Conservation (phyloP, 1,140 invertebrate species). For the Gonatopus flavifemur region DNA sequence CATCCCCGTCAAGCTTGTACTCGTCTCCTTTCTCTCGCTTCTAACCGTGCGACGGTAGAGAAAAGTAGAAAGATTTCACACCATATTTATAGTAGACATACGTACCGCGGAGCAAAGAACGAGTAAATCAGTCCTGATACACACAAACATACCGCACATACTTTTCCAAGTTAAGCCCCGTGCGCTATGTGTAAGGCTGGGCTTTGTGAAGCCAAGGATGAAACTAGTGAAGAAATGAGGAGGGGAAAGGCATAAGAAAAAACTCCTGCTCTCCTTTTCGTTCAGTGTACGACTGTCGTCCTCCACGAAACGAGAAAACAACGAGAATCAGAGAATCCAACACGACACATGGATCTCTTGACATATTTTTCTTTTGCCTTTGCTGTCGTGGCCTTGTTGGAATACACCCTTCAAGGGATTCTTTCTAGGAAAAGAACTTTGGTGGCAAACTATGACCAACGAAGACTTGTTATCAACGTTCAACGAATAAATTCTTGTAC, state of each 20-base stretch:
- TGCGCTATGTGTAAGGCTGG: no score
- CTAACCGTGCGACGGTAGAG: background rate
- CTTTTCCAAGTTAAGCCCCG: constrained; percentile 44
- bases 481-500: background rate
- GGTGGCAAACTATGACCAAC: background rate
- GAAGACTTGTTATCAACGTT: background rate
- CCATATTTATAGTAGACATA: no score
- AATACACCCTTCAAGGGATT: no score
- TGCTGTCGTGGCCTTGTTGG: no score
- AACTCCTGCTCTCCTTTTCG: no score
- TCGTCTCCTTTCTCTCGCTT: constrained; percentile 7
- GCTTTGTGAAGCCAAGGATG: constrained; percentile 8
- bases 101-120: constrained; percentile 24
- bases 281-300: no score
- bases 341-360: background rate
- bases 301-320: background rate
- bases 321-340: background rate
- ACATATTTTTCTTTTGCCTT: no score
- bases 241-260: no score
- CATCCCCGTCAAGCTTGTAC: no score
- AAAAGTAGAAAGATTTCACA: no score
- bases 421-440: background rate
- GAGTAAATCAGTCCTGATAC: constrained; percentile 48
- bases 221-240: constrained; percentile 22
- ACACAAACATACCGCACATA: constrained; percentile 45